Conservation (phyloP, 2,113 vertebrate species). For the Aspiorhynchus laticeps region DNA sequence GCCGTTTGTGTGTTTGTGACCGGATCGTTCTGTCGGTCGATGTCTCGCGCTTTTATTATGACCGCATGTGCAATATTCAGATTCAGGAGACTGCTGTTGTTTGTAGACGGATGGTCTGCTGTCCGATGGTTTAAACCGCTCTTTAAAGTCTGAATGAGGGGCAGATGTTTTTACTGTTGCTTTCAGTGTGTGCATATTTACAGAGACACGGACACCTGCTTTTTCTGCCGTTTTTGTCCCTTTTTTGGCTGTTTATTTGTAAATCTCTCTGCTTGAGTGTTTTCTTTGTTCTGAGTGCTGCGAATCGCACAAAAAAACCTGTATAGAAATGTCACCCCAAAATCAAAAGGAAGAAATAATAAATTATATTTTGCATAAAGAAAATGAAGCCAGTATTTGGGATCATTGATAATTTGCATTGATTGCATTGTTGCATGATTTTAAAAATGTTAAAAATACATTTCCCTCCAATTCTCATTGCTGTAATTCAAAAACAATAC, state of each 20-base stretch:
- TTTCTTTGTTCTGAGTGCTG: neutral
- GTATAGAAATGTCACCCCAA: neutral
- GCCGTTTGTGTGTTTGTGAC: neutral
- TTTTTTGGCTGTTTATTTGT: neutral
- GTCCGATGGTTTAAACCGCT: no score
- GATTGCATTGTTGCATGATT: neutral
- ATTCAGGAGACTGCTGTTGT: neutral
- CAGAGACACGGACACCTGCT: neutral
- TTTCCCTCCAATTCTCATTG: neutral
- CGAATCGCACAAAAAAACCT: neutral
- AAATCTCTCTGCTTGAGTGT: neutral
- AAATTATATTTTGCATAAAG: neutral
- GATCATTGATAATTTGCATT: neutral
- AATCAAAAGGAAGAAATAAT: neutral
- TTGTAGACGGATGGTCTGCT: neutral
- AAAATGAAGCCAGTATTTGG: neutral
- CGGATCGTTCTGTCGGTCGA: neutral
- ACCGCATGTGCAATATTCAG: conserved; percentile 30
- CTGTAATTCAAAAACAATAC: no score
- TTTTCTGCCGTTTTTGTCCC: neutral
- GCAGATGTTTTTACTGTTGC: neutral
- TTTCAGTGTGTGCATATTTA: neutral
- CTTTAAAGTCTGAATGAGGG: no score
- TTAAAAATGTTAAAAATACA: neutral
- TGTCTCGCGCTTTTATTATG: neutral